These are phyloP conservation scores for Rhabditoides inermis DNA, from an alignment of 2,888 invertebrate species.

Conservation along the genomic window DNA sequence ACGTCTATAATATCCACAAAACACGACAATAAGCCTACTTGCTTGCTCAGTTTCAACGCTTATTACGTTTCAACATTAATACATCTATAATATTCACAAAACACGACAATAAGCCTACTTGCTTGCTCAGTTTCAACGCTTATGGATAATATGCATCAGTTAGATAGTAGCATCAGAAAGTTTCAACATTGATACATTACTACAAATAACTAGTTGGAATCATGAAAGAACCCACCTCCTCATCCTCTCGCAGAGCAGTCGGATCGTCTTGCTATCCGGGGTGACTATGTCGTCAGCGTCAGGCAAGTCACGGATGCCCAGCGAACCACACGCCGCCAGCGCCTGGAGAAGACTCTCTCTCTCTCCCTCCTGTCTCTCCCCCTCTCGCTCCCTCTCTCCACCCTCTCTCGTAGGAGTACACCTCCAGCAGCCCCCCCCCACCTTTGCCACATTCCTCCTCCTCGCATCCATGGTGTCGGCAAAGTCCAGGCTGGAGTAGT, in stretches of 20 bases:
- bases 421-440: neutral
- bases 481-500: constrained; percentile 30
- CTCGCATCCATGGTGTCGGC: constrained; percentile 30
- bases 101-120: too few relatives aligned
- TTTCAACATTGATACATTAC: too few relatives aligned
- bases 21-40: too few relatives aligned
- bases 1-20: too few relatives aligned
- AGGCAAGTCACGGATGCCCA: constrained; percentile 26
- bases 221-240: too few relatives aligned
- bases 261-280: constrained; percentile 21
- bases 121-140: too few relatives aligned
- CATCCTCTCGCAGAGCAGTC: constrained; percentile 16
- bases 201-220: too few relatives aligned
- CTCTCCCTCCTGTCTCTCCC: neutral
- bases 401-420: neutral
- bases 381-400: neutral
- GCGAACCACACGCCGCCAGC: constrained; percentile 9
- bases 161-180: too few relatives aligned
- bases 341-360: constrained; percentile 8
- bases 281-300: constrained; percentile 26
- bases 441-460: constrained; percentile 29
- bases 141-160: too few relatives aligned
- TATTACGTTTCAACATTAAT: too few relatives aligned
- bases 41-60: too few relatives aligned
- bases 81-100: too few relatives aligned